phyloP scores from a whole-genome alignment of 2,888 invertebrate species.

The Machimus rusticus region DNA sequence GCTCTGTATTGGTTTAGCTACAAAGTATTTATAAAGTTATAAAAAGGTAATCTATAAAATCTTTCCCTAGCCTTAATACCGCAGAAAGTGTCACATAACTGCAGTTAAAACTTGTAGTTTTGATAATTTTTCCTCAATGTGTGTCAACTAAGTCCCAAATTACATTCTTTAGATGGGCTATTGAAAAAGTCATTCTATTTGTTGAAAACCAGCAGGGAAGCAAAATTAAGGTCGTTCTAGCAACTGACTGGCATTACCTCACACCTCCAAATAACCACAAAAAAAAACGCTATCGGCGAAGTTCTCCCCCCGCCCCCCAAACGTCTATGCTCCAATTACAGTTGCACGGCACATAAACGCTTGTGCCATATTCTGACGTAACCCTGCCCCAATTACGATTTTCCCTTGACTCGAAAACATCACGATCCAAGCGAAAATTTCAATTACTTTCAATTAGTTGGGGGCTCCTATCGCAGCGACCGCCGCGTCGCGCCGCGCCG shows the following conservation, averaged over 20 bases:
- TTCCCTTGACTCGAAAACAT: background rate
- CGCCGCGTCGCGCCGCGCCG: background rate
- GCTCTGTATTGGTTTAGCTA: no score
- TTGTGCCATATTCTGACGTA: background rate
- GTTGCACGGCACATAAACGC: background rate
- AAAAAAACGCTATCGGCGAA: background rate
- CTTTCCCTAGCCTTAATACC: no score
- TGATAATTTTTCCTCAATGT: no score
- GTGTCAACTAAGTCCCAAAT: background rate
- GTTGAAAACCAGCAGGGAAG: background rate
- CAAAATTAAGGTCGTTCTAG: background rate
- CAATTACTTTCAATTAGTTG: constrained; percentile 17
- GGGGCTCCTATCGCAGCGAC: background rate
- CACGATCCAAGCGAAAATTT: background rate
- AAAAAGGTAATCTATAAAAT: no score
- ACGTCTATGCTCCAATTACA: background rate
- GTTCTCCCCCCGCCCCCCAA: background rate
- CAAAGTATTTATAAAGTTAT: no score
- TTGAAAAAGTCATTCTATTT: background rate
- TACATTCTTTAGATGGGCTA: background rate
- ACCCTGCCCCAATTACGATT: constrained; percentile 25
- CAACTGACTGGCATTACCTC: background rate
- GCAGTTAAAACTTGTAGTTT: no score
- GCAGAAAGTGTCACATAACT: no score
- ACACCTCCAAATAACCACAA: background rate